A percentile compares a stretch with the other conserved stretches of the same genome.
Conservation (phyloP, 2,113 vertebrate genomes). For the Bucco capensis region DNA sequence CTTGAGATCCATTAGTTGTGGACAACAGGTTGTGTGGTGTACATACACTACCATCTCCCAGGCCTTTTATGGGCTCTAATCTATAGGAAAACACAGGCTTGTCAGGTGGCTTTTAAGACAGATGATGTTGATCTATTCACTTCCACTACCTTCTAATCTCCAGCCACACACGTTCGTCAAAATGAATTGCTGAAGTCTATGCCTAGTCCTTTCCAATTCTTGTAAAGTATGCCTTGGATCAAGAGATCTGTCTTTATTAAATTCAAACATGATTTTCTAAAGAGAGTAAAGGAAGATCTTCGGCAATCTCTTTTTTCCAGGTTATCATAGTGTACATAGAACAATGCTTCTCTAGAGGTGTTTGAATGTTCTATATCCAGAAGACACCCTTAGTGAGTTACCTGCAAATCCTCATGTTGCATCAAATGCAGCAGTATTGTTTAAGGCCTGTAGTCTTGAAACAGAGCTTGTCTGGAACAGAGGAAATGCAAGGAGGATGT, state of each 20-base stretch:
- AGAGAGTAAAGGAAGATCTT: neutral
- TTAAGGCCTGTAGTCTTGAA: neutral
- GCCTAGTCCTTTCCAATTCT: neutral
- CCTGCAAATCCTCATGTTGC: neutral
- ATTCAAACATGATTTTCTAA: neutral
- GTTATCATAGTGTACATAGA: neutral
- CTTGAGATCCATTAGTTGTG: neutral
- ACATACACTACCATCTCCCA: neutral
- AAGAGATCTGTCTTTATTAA: conserved; percentile 1
- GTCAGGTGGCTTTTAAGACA: neutral
- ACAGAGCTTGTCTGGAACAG: neutral
- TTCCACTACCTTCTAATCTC: neutral
- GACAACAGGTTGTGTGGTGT: neutral
- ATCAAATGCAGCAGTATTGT: neutral
- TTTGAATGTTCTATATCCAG: neutral
- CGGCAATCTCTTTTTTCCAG: neutral
- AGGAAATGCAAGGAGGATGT: neutral
- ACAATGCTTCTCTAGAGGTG: neutral
- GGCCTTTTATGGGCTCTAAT: neutral
- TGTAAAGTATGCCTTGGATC: conserved; percentile 15
- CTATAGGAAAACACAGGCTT: neutral
- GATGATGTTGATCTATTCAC: neutral
- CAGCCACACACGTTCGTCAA: neutral
- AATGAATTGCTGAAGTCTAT: neutral
- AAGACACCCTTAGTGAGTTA: neutral